Conservation (phyloP, 2,797 vertebrate species). For the Distichodus sexfasciatus region DNA sequence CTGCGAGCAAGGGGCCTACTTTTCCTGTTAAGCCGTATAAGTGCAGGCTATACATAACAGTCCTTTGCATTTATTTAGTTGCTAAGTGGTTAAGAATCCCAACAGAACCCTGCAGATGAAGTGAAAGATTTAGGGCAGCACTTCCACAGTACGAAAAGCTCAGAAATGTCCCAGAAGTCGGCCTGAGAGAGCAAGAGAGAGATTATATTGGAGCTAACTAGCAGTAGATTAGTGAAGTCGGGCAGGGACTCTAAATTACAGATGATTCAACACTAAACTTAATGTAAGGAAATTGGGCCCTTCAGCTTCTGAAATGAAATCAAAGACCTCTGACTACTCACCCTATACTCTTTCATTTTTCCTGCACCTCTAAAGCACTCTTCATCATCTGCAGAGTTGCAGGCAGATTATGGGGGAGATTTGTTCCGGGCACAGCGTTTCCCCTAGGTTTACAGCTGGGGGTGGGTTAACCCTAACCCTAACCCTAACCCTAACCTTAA, state of each 20-base stretch:
- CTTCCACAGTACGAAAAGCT: background rate
- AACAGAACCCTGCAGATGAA: background rate
- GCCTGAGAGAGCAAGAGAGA: background rate
- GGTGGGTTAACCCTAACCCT: too few relatives aligned
- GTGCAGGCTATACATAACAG: background rate
- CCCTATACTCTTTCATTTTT: background rate
- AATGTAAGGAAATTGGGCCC: background rate
- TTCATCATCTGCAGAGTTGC: conserved; percentile 6
- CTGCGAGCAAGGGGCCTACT: background rate
- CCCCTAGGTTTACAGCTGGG: too few relatives aligned
- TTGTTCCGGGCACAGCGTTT: too few relatives aligned
- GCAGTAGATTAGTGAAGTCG: background rate
- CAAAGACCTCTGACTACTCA: background rate
- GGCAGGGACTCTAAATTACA: background rate
- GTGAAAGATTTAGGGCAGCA: background rate
- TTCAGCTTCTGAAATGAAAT: background rate
- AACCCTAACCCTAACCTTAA: too few relatives aligned
- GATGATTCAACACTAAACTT: background rate
- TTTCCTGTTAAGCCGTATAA: background rate
- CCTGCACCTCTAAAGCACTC: background rate
- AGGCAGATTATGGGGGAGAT: conserved; percentile 18
- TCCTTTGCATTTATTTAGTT: background rate
- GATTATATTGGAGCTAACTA: background rate
- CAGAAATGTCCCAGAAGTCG: background rate
- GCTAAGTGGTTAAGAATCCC: background rate